These are phyloP conservation scores for Cryptops parisi DNA, from an alignment of 2,888 invertebrate species.

Conservation along the genomic window DNA sequence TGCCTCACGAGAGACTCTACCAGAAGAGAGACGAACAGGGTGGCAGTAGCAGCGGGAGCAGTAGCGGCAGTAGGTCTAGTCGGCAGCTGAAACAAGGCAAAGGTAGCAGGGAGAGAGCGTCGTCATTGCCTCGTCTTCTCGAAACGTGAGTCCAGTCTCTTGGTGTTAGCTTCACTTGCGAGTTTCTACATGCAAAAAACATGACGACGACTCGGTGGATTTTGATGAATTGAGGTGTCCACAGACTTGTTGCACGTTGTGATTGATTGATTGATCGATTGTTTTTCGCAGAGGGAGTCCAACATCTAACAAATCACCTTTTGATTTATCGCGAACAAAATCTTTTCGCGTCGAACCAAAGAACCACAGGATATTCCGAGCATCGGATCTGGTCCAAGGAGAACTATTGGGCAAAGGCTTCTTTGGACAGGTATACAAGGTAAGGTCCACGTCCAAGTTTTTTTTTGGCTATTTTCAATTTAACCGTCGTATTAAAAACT, in stretches of 20 bases:
- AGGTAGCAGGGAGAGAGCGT: slow-evolving; percentile 56
- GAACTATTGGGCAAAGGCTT: slow-evolving; percentile 84
- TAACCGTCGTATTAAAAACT: no score
- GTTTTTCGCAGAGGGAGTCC: neutral
- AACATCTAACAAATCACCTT: slow-evolving; percentile 30
- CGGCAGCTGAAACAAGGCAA: slow-evolving; percentile 28
- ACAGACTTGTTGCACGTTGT: no score
- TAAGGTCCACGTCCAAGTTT: no score
- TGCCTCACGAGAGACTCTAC: slow-evolving; percentile 23
- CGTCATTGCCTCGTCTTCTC: slow-evolving; percentile 67
- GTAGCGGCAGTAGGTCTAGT: slow-evolving; percentile 37
- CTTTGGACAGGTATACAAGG: slow-evolving; percentile 60
- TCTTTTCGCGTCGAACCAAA: slow-evolving; percentile 64
- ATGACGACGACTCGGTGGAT: no score
- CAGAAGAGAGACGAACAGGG: slow-evolving; percentile 42
- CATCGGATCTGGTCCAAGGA: slow-evolving; percentile 72
- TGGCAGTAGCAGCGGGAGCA: slow-evolving; percentile 45
- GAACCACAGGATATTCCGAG: slow-evolving; percentile 64
- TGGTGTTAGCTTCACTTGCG: slow-evolving; percentile 2
- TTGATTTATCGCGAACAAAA: slow-evolving; percentile 68
- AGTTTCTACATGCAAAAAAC: neutral
- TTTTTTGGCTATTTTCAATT: no score
- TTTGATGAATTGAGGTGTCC: no score
- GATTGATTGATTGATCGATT: no score
- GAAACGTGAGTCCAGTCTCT: slow-evolving; percentile 52